These are phyloP conservation scores for Hyles lineata DNA, from an alignment of 2,888 invertebrate genomes.

Conservation along the genomic window DNA sequence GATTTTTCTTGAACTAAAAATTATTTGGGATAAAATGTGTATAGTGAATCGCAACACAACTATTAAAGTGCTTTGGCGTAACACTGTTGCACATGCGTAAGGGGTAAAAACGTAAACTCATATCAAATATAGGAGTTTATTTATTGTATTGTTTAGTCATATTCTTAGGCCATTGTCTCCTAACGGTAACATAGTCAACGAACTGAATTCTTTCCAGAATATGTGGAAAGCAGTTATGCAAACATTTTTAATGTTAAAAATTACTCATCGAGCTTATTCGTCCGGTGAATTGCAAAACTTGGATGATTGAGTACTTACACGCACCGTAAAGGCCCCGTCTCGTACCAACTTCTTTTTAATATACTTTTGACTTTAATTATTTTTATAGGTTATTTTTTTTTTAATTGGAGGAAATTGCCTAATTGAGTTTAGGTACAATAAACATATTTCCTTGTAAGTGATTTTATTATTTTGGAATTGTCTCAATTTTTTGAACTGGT, in stretches of 20 bases:
- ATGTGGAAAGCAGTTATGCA: slow-evolving; percentile 4
- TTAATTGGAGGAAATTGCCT: neutral
- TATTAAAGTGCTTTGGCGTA: too few species aligned
- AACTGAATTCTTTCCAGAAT: neutral
- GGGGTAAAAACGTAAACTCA: too few species aligned
- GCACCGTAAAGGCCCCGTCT: neutral
- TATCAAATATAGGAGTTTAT: too few species aligned
- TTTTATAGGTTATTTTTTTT: neutral
- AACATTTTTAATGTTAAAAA: slow-evolving; percentile 12
- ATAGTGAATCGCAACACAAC: too few species aligned
- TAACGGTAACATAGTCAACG: neutral
- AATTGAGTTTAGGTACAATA: neutral
- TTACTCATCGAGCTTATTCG: slow-evolving; percentile 6
- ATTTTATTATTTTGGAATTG: neutral
- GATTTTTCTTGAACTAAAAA: too few species aligned
- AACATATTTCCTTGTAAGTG: neutral
- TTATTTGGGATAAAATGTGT: too few species aligned
- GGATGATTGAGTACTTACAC: neutral
- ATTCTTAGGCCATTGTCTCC: neutral
- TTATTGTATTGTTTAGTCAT: neutral
- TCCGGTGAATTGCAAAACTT: slow-evolving; percentile 4
- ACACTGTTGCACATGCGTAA: too few species aligned
- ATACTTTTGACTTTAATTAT: neutral
- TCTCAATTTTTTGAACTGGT: neutral
- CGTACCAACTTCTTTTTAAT: neutral